Evolutionary conservation across 2,113 vertebrate genomes (phyloP).

Genomic region (Enhydra lutris): DNA sequence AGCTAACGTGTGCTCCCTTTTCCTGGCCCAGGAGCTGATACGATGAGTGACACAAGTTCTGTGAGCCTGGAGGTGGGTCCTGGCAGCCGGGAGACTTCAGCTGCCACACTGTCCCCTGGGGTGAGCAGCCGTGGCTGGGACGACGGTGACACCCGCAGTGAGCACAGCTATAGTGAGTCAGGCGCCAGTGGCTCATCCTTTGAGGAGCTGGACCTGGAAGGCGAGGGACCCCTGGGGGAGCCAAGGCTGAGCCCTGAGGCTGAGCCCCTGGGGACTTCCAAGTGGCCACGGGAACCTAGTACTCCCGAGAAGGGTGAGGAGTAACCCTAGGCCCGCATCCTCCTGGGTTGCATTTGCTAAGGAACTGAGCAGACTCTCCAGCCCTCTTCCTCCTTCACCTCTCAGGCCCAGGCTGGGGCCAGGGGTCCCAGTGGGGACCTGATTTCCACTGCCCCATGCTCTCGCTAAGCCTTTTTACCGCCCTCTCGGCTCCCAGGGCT

Average conservation of each 20-base stretch:
- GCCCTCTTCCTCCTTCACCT: background rate
- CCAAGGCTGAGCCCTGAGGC: background rate
- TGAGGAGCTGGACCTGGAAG: slow-evolving; percentile 95
- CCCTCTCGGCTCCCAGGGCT: background rate
- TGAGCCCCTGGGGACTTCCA: slow-evolving; percentile 70
- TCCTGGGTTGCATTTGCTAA: background rate
- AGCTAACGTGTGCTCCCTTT: slow-evolving; percentile 47
- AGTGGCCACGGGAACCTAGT: slow-evolving; percentile 79
- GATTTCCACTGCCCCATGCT: background rate
- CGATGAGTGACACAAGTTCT: slow-evolving; percentile 85
- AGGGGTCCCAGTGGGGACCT: background rate
- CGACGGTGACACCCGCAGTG: slow-evolving; percentile 80
- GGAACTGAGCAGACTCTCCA: slow-evolving; percentile 69
- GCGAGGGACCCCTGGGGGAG: slow-evolving; percentile 71
- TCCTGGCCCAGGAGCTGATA: slow-evolving; percentile 78
- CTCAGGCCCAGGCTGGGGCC: background rate
- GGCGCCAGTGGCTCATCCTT: slow-evolving; percentile 95
- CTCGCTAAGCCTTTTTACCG: slow-evolving; percentile 20
- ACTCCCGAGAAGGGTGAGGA: slow-evolving; percentile 81
- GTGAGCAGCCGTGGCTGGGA: slow-evolving; percentile 82
- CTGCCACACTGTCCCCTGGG: slow-evolving; percentile 83
- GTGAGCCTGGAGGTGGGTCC: slow-evolving; percentile 87
- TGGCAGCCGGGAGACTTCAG: slow-evolving; percentile 89
- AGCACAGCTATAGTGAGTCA: slow-evolving; percentile 91
- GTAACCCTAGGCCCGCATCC: background rate